Evolutionary conservation across 2,797 vertebrate genomes (phyloP).

Genomic region (Luscinia luscinia): DNA sequence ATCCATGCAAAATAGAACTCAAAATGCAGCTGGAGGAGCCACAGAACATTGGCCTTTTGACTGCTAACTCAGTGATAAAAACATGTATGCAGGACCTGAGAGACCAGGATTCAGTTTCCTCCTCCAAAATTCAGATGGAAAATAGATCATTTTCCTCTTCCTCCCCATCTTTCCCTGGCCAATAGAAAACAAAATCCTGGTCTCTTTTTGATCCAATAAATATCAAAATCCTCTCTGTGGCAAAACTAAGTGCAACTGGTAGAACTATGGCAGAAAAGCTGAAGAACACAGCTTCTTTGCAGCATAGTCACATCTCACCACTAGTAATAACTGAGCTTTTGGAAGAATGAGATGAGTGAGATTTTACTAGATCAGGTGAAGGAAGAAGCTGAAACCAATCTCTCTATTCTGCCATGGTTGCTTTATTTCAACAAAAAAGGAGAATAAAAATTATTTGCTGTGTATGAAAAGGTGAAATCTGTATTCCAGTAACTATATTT

Average conservation of each 20-base stretch:
- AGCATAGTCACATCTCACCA: neutral
- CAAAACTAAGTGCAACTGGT: neutral
- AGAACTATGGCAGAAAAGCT: neutral
- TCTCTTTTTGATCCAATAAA: neutral
- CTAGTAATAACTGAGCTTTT: neutral
- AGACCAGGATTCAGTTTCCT: neutral
- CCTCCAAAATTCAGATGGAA: neutral
- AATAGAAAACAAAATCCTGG: neutral
- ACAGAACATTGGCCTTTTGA: neutral
- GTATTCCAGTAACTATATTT: neutral
- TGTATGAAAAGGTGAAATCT: neutral
- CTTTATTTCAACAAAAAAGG: neutral
- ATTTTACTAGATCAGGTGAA: neutral
- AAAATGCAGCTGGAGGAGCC: neutral
- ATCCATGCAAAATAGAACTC: neutral
- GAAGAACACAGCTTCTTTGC: neutral
- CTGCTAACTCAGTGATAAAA: neutral
- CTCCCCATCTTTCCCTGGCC: neutral
- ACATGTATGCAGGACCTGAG: accelerated
- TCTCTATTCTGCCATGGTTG: neutral
- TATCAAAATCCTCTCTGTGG: neutral
- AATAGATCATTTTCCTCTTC: neutral
- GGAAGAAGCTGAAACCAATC: neutral
- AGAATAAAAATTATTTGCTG: neutral
- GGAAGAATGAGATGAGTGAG: neutral